Conservation (phyloP, 2,888 invertebrate species). For the Mimachlamys varia region DNA sequence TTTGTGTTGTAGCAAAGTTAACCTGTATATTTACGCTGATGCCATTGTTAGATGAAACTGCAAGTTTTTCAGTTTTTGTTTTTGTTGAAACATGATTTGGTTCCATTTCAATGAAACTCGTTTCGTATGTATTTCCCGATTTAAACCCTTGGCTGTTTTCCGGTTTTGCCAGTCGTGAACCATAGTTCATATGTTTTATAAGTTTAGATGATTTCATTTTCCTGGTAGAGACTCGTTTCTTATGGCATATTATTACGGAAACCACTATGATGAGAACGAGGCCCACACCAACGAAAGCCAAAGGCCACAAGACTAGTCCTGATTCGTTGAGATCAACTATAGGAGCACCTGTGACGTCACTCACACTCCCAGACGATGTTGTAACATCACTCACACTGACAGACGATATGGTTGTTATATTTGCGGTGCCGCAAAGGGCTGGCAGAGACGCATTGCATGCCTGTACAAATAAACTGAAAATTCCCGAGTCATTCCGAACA, state of each 20-base stretch:
- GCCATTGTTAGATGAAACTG: not conserved
- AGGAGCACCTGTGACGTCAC: not conserved
- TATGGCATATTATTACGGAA: not conserved
- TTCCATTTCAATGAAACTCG: slow-evolving; percentile 7
- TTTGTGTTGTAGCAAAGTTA: not conserved
- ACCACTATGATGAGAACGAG: not conserved
- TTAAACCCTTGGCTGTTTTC: not conserved
- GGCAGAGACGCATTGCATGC: not conserved
- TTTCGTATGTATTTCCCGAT: not conserved
- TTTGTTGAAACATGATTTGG: not conserved
- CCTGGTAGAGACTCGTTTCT: not conserved
- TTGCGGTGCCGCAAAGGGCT: not conserved
- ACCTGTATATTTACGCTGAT: not conserved
- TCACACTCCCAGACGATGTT: too few species aligned
- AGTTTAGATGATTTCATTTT: not conserved
- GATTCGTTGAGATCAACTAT: not conserved
- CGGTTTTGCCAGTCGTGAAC: not conserved
- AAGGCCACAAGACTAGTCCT: not conserved
- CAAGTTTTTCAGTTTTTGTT: not conserved
- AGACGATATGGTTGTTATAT: not conserved
- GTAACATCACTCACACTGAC: not conserved
- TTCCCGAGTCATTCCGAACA: not conserved
- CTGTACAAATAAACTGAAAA: not conserved
- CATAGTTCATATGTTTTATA: not conserved
- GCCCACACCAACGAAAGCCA: not conserved